These are phyloP conservation scores for Spondyliosoma cantharus DNA, from an alignment of 2,797 vertebrate genomes.

Conservation along the genomic window DNA sequence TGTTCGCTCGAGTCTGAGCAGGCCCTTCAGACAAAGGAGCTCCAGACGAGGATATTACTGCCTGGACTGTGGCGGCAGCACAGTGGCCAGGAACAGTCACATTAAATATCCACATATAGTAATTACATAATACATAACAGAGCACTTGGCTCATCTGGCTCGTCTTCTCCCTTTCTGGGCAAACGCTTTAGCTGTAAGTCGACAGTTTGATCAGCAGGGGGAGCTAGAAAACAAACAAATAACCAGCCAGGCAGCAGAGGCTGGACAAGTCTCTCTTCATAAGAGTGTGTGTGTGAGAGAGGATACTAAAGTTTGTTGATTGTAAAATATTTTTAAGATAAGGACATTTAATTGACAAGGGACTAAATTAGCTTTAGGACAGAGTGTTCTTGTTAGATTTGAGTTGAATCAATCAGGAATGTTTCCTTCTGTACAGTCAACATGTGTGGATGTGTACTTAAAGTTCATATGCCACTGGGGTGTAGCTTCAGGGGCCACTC, in stretches of 20 bases:
- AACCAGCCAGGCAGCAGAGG: neutral
- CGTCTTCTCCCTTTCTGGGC: neutral
- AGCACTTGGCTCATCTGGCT: constrained; percentile 17
- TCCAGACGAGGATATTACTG: constrained; percentile 24
- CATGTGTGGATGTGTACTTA: neutral
- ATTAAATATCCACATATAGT: constrained; percentile 19
- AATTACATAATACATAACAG: constrained; percentile 16
- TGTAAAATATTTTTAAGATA: neutral
- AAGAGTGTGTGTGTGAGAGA: neutral
- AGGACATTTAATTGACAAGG: neutral
- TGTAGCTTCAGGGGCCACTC: neutral
- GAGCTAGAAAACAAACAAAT: constrained; percentile 61
- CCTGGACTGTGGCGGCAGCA: neutral
- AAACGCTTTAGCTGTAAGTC: constrained; percentile 32
- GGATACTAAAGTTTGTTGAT: no score
- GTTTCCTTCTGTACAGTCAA: neutral
- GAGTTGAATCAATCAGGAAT: neutral
- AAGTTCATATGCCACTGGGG: neutral
- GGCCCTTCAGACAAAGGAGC: constrained; percentile 4
- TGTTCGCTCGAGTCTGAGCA: constrained; percentile 2
- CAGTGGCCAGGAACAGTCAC: constrained; percentile 5
- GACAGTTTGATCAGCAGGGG: constrained; percentile 70
- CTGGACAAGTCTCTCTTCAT: neutral
- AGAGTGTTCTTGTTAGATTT: neutral
- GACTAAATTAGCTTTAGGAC: neutral